Percentiles rank a stretch among this genome's conserved stretches.
Evolutionary conservation across 2,888 invertebrate genomes (phyloP).

Genomic region (Podotricha telesiphe): DNA sequence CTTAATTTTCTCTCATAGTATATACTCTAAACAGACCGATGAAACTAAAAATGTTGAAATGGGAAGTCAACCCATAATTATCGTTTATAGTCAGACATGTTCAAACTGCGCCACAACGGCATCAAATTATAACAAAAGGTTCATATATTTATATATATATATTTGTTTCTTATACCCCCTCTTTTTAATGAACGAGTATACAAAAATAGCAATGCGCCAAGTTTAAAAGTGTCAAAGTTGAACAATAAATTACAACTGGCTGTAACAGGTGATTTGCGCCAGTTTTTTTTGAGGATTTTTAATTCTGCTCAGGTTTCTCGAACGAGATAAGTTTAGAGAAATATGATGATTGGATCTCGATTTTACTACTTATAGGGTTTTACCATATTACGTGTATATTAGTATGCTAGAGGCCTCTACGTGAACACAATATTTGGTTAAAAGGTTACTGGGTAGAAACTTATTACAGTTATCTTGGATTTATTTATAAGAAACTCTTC

Average conservation of each 20-base stretch:
- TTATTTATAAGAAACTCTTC: too few species aligned
- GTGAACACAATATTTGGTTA: neutral
- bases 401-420: slow-evolving; percentile 4
- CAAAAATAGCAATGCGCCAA: slow-evolving; percentile 17
- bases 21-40: too few species aligned
- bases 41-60: too few species aligned
- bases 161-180: neutral
- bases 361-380: slow-evolving; percentile 6
- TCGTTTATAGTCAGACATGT: too few species aligned
- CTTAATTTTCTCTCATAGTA: too few species aligned
- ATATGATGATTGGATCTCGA: slow-evolving; percentile 21
- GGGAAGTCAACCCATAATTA: too few species aligned
- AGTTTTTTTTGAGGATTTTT: slow-evolving; percentile 13
- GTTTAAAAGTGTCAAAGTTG: slow-evolving; percentile 22
- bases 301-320: slow-evolving; percentile 15
- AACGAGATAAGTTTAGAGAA: slow-evolving; percentile 8
- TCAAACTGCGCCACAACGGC: too few species aligned
- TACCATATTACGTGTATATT: slow-evolving; percentile 9
- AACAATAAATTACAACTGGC: slow-evolving; percentile 16
- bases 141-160: too few species aligned
- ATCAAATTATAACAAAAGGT: too few species aligned
- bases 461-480: neutral
- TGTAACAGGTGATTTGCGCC: slow-evolving; percentile 18
- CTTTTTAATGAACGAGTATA: slow-evolving; percentile 1
- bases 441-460: neutral